A percentile compares a stretch with the other conserved stretches of the same genome.
These are phyloP conservation scores for Nezara viridula DNA, from an alignment of 2,888 invertebrate species.

Conservation along the genomic window DNA sequence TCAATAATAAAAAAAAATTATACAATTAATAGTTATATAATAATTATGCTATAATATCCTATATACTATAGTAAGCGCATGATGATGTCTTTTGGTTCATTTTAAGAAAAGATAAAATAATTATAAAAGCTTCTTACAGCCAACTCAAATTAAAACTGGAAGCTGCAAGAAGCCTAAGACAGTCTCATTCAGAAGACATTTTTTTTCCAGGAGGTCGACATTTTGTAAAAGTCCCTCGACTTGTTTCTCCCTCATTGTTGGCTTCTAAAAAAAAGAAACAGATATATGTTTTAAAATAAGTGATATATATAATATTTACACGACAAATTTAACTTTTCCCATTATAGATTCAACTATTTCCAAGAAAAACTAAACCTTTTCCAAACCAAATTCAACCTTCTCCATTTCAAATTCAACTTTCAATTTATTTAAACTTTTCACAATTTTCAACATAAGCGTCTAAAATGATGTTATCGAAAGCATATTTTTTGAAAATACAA, in stretches of 20 bases:
- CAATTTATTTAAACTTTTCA: too few relatives aligned
- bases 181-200: slow-evolving; percentile 65
- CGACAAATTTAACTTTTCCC: too few relatives aligned
- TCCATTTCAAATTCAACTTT: too few relatives aligned
- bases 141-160: slow-evolving; percentile 65
- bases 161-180: slow-evolving; percentile 65
- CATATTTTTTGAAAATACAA: too few relatives aligned
- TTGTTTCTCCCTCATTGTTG: slow-evolving; percentile 59
- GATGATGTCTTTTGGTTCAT: not conserved
- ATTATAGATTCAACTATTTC: too few relatives aligned
- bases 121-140: slow-evolving; percentile 63
- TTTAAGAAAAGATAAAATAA: not conserved
- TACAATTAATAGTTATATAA: not conserved
- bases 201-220: slow-evolving; percentile 64
- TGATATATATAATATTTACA: not conserved
- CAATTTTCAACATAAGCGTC: too few relatives aligned
- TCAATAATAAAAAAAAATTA: not conserved
- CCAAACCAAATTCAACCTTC: too few relatives aligned
- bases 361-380: too few relatives aligned
- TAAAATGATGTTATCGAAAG: too few relatives aligned
- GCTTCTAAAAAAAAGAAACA: slow-evolving; percentile 60
- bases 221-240: slow-evolving; percentile 64
- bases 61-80: not conserved
- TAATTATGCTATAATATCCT: not conserved
- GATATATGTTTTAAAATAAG: not conserved